Base-by-base conservation (phyloP, 2,888 invertebrate genomes). In the Mesochorus sp. region DNA sequence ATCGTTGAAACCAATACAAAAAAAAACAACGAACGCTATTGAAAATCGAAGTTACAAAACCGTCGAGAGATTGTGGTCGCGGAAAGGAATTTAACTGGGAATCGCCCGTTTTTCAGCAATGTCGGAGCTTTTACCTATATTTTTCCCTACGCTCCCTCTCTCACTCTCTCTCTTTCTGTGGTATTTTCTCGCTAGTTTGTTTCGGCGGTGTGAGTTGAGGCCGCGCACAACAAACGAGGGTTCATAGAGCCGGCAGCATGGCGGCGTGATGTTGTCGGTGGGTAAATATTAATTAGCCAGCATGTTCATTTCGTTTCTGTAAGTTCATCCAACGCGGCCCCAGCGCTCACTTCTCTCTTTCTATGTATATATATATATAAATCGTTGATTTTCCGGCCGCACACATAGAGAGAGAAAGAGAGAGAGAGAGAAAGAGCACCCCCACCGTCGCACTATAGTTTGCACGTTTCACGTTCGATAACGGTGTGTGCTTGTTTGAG, bases 201-300 rank as follows among this genome's bases (percentile, higher is more conserved):
- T 67, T 21, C 28, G 42, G 10, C 57, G 37, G 53, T 28, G 31
- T 42, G 37, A 49, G 51, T 28, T n/a, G n/a, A 1, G 8, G 39
- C 14, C 12, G 12, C 1, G 24, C n/a, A n/a, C 71, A 14, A 8
- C 57, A 57, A 19, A 34, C 24, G 34, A 14, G 39, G 34, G 4
- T 49, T 62, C 53, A n/a, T n/a, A 14, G 19, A 61, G 39, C 51
- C 44, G 64, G 64, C 64, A 75, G 59, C 51, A 77, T 78, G 79
- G 57, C 79, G 80, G 80, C 80, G 81, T 80, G 81, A 83, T 82
- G 83, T 83, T 84, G 79, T 87, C 88, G 79, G 85, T 86, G 86
- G 85, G 88, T 89, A 90, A 90, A 91, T 91, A 91, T 90, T 91
- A 90, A 91, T 90, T 90, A 91, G 87, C 87, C 82, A 81, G 84